A percentile compares a stretch with the other conserved stretches of the same genome.
phyloP scores from a whole-genome alignment of 2,888 invertebrate species.

The Trissolcus brochymenae region DNA sequence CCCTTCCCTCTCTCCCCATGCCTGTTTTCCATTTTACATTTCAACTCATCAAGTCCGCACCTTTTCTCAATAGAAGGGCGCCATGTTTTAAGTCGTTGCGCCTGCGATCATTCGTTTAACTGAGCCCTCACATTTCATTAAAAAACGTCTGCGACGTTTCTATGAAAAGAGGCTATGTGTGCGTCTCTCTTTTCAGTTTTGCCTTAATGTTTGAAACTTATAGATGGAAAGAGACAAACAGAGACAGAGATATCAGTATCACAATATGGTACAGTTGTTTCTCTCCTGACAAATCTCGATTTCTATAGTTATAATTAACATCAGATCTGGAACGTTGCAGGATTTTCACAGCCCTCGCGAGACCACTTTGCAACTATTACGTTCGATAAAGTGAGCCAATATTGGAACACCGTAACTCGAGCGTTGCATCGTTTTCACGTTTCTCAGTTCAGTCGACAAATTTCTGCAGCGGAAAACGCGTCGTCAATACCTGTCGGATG shows the following conservation, averaged over 20 bases:
- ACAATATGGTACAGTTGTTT: too few relatives aligned
- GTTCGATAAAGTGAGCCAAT: slow-evolving; percentile 20
- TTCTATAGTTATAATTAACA: too few relatives aligned
- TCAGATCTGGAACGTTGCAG: too few relatives aligned
- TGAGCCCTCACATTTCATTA: slow-evolving; percentile 64
- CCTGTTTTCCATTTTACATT: slow-evolving; percentile 34
- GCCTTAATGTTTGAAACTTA: slow-evolving; percentile 43
- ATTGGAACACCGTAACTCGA: slow-evolving; percentile 8
- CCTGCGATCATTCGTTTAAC: slow-evolving; percentile 56
- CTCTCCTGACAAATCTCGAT: too few relatives aligned
- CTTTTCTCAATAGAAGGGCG: slow-evolving; percentile 42
- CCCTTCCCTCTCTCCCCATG: background rate
- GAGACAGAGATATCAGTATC: too few relatives aligned
- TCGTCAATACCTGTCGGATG: background rate
- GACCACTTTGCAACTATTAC: slow-evolving; percentile 16
- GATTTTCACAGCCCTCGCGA: background rate
- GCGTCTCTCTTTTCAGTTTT: slow-evolving; percentile 32
- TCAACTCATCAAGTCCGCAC: slow-evolving; percentile 49
- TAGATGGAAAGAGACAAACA: slow-evolving; percentile 23
- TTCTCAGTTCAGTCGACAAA: slow-evolving; percentile 13
- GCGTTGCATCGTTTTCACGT: background rate
- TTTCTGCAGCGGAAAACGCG: slow-evolving; percentile 5
- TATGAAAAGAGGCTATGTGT: slow-evolving; percentile 57
- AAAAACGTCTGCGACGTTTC: slow-evolving; percentile 62
- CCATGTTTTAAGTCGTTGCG: slow-evolving; percentile 52